A percentile compares a stretch with the other conserved stretches of the same genome.
These are phyloP conservation scores for Dione juno DNA, from an alignment of 2,888 invertebrate species.

Conservation along the genomic window DNA sequence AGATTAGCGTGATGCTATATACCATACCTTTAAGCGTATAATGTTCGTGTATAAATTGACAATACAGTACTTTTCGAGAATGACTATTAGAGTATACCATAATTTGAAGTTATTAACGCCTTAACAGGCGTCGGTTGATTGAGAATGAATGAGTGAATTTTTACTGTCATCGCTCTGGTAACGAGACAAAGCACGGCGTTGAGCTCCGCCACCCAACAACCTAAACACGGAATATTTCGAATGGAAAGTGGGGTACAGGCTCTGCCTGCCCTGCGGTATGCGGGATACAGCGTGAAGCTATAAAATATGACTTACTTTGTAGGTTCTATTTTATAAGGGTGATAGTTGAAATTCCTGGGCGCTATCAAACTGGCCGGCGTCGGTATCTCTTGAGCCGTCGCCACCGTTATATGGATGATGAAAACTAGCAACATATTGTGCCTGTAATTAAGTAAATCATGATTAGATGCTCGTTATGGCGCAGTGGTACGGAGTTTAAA, in stretches of 20 bases:
- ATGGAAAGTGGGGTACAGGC: not conserved
- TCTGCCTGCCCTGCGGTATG: not conserved
- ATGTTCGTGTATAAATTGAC: no score
- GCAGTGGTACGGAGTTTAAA: not conserved
- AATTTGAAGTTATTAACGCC: no score
- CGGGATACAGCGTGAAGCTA: not conserved
- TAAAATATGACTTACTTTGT: slow-evolving; percentile 60
- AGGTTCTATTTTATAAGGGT: slow-evolving; percentile 55
- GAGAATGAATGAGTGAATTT: no score
- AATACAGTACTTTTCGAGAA: no score
- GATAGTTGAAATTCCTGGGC: slow-evolving; percentile 62
- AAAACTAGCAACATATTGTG: slow-evolving; percentile 47
- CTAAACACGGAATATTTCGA: not conserved
- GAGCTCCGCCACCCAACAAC: not conserved
- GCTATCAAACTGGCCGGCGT: slow-evolving; percentile 59
- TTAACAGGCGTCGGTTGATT: no score
- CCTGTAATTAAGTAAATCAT: slow-evolving; percentile 26
- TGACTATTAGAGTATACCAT: no score
- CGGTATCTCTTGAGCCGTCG: slow-evolving; percentile 54
- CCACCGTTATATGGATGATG: slow-evolving; percentile 46
- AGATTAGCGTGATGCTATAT: no score
- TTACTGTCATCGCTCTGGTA: no score
- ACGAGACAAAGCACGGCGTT: not conserved
- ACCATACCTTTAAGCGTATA: no score
- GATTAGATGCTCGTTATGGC: not conserved